Base-by-base conservation (phyloP, 1,140 invertebrate species). In the Polyergus mexicanus region DNA sequence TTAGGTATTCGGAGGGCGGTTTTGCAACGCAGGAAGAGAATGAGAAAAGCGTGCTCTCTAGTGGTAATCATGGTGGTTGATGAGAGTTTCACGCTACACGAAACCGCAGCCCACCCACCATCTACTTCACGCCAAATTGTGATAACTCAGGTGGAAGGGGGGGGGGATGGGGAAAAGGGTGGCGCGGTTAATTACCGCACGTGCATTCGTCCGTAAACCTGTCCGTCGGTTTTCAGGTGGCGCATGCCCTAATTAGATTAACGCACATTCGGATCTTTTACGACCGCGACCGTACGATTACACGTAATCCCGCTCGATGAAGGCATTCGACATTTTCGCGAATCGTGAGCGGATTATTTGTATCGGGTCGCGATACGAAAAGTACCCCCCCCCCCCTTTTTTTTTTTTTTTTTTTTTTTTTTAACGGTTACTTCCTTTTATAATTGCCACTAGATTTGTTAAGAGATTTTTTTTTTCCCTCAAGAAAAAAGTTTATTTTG, bases 51-150 rank as follows among this genome's bases (percentile, higher is more conserved):
- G 58, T 81, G 51, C 80, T 89, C 75, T 89, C 89, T 86, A 80
- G 71, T 65, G 87, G 90, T 93, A 93, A 94, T 94, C 93, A 93
- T 92, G 89, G 88, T 93, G 90, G 90, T 94, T 93, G 93, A 94
- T 94, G 93, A 93, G 93, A 93, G 92, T 93, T 93, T 93, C 90
- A 93, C 91, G 91, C 87, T 91, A 91, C 91, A 88, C 89, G 76
- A 87, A 90, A 92, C 91, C 90, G 88, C 91, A 93, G 84, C 89
- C 47, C 88, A 88, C 89, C 47, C 88, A 88, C 89, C 91, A 89
- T 93, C 89, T 89, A 91, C 88, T 91, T 83, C 63, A 35, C 86
- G 47, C 84, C 66, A 91, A 93, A 93, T 93, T 92, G 89, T 89
- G 91, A 87, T 92, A 92, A 92, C 87, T 89, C 89, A 44, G n/a